Evolutionary conservation across 2,888 invertebrate genomes (phyloP).

Genomic region (Carabus problematicus): DNA sequence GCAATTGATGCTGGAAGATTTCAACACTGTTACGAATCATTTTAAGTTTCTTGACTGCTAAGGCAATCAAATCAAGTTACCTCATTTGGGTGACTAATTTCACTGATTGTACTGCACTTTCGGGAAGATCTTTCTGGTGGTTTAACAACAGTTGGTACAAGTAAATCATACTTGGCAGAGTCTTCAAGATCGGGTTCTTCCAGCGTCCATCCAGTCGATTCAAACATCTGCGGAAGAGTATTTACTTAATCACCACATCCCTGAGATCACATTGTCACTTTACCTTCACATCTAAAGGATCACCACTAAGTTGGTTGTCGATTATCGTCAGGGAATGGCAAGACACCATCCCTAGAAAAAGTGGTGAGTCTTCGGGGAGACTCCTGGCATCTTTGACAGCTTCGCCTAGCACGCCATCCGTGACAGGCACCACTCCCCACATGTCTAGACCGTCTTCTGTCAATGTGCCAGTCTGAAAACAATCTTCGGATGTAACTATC

Average conservation of each 20-base stretch:
- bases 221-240: slow-evolving; percentile 79
- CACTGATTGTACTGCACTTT: slow-evolving; percentile 41
- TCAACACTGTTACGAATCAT: too few species aligned
- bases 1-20: slow-evolving; percentile 17
- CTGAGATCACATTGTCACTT: too few species aligned
- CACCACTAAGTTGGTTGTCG: slow-evolving; percentile 84
- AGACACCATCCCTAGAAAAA: slow-evolving; percentile 80
- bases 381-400: slow-evolving; percentile 49
- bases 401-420: slow-evolving; percentile 47
- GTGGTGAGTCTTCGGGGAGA: slow-evolving; percentile 46
- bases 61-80: slow-evolving; percentile 2
- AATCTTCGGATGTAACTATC: not conserved
- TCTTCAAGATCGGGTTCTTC: slow-evolving; percentile 86
- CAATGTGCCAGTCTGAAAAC: slow-evolving; percentile 89
- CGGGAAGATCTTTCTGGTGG: slow-evolving; percentile 56
- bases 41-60: too few species aligned
- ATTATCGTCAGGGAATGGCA: slow-evolving; percentile 93
- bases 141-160: slow-evolving; percentile 82
- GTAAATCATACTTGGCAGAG: slow-evolving; percentile 78
- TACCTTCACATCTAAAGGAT: slow-evolving; percentile 91
- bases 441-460: slow-evolving; percentile 96
- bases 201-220: slow-evolving; percentile 87
- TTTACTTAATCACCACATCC: too few species aligned
- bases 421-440: slow-evolving; percentile 85
- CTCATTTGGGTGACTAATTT: not conserved